Percentiles rank a stretch among this genome's conserved stretches.
These are phyloP conservation scores for Butastur rufipennis DNA, from an alignment of 2,113 vertebrate genomes.

Conservation along the genomic window DNA sequence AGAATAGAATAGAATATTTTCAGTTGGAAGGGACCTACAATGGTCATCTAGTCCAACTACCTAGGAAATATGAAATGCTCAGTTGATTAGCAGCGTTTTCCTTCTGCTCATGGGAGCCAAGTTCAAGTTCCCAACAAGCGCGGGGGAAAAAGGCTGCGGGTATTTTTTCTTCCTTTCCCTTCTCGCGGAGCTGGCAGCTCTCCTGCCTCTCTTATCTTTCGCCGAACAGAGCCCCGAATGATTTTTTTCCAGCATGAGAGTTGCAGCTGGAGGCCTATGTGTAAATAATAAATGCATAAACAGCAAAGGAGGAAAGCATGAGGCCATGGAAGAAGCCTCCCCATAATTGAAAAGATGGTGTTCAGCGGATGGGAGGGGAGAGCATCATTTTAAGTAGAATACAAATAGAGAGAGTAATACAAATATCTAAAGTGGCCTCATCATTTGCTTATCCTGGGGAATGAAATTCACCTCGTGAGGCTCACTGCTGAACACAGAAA, in stretches of 20 bases:
- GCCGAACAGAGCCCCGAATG: background rate
- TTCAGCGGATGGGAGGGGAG: background rate
- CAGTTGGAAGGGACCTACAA: background rate
- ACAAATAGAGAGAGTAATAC: background rate
- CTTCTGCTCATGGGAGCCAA: background rate
- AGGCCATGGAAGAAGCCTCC: background rate
- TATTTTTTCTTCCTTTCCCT: background rate
- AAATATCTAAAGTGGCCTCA: background rate
- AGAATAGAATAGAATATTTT: background rate
- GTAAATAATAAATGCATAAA: background rate
- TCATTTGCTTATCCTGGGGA: background rate
- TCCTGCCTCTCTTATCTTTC: slow-evolving; percentile 33
- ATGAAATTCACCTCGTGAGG: background rate
- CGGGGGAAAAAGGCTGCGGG: accelerated
- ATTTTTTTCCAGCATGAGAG: background rate
- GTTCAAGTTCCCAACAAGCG: background rate
- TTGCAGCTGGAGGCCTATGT: slow-evolving; percentile 22
- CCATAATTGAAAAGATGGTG: background rate
- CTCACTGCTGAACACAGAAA: background rate
- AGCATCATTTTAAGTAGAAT: background rate
- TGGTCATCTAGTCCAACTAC: too few species aligned
- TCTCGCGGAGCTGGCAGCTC: background rate
- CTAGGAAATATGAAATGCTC: background rate
- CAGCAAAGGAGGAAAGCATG: background rate
- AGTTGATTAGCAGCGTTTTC: background rate